Conservation (phyloP, 1,140 invertebrate genomes). For the Pogonomyrmex californicus region DNA sequence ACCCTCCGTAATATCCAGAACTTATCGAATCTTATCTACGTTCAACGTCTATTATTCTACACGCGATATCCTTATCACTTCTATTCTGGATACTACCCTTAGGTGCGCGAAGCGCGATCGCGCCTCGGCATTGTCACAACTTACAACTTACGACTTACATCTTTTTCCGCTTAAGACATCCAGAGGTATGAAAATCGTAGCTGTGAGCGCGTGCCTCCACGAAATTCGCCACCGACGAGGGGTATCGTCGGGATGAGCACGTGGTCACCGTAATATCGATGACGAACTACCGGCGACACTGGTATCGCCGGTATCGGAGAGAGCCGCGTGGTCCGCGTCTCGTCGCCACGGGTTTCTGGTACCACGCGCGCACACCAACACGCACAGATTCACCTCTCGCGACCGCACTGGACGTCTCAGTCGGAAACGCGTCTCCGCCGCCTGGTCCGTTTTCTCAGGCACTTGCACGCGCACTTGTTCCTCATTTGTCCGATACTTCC, state of each 20-base stretch:
- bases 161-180: conserved; percentile 82
- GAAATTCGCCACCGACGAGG: conserved; percentile 31
- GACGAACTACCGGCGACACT: background rate
- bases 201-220: conserved; percentile 25
- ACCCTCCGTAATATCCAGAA: background rate
- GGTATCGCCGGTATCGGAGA: conserved; percentile 16
- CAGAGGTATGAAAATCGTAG: conserved; percentile 75
- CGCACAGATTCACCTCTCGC: conserved; percentile 7
- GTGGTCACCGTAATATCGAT: conserved; percentile 41
- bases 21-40: background rate
- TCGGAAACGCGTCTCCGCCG: conserved; percentile 61
- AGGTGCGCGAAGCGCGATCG: background rate
- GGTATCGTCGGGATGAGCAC: conserved; percentile 26
- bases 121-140: background rate
- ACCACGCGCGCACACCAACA: conserved; percentile 15
- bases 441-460: conserved; percentile 68
- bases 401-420: conserved; percentile 32
- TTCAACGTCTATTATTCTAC: background rate
- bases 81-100: background rate
- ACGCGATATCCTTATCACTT: background rate
- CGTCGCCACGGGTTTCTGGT: background rate
- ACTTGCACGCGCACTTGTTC: conserved; percentile 75
- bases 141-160: conserved; percentile 79
- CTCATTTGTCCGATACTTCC: conserved; percentile 62
- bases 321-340: background rate